phyloP scores from a whole-genome alignment of 2,797 vertebrate species.

The Ispidina lecontei region DNA sequence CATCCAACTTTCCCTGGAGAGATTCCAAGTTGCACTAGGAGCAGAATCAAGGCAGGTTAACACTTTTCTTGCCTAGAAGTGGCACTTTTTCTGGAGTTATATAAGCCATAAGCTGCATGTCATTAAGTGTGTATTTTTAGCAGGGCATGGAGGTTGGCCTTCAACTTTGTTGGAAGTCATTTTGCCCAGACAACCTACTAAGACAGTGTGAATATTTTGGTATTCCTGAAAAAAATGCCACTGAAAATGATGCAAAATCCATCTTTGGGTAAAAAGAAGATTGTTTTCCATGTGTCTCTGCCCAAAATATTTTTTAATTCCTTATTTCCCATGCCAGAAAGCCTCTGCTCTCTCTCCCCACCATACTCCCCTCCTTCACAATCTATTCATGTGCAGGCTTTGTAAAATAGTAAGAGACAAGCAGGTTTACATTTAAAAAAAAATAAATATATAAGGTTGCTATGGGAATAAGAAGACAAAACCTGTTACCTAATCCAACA shows the following conservation, averaged over 20 bases:
- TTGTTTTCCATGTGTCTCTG: not conserved
- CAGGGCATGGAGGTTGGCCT: not conserved
- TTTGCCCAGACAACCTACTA: not conserved
- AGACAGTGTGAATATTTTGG: not conserved
- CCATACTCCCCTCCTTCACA: not conserved
- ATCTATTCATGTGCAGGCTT: not conserved
- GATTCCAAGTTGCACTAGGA: not conserved
- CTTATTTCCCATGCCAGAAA: not conserved
- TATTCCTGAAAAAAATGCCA: not conserved
- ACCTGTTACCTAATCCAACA: conserved; percentile 49
- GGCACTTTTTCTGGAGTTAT: not conserved
- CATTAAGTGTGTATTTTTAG: not conserved
- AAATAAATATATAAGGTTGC: conserved; percentile 38
- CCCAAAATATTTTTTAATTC: not conserved
- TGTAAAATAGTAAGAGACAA: conserved; percentile 25
- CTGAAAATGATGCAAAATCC: not conserved
- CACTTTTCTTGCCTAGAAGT: not conserved
- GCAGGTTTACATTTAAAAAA: conserved; percentile 39
- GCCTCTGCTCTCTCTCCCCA: not conserved
- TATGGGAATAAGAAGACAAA: conserved; percentile 56
- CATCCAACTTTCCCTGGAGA: not conserved
- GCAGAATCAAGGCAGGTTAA: not conserved
- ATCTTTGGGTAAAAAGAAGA: not conserved
- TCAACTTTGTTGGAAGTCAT: not conserved
- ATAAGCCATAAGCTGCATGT: not conserved